phyloP scores from a whole-genome alignment of 1,140 invertebrate species.

The Aplysia californica region DNA sequence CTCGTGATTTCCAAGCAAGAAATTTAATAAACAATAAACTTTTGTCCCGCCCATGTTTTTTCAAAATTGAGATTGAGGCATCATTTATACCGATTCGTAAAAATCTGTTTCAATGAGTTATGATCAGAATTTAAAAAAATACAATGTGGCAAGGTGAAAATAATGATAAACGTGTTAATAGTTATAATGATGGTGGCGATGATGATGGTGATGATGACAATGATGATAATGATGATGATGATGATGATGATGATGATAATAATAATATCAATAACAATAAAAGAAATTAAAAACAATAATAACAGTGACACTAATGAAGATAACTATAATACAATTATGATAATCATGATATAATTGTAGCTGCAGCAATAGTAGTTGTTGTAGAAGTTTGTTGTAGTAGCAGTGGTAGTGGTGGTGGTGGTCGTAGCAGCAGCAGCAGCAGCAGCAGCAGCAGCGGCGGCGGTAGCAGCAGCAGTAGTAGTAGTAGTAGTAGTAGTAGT shows the following conservation, averaged over 20 bases:
- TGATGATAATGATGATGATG: neutral
- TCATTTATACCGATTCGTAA: too few relatives aligned
- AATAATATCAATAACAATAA: neutral
- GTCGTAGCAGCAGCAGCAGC: neutral
- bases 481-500: slow-evolving; percentile 9
- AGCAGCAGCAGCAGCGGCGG: neutral
- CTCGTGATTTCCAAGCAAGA: too few relatives aligned
- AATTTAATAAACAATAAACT: too few relatives aligned
- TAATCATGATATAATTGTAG: neutral
- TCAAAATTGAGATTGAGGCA: too few relatives aligned
- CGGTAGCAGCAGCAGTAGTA: slow-evolving; percentile 1
- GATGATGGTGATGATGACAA: neutral
- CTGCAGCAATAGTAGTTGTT: neutral
- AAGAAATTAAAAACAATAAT: neutral
- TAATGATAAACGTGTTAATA: too few relatives aligned
- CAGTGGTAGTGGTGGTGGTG: neutral
- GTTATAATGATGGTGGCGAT: neutral
- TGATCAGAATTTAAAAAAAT: too few relatives aligned
- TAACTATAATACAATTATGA: neutral
- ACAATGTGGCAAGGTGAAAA: too few relatives aligned
- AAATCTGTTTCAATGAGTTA: too few relatives aligned
- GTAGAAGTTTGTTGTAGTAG: neutral
- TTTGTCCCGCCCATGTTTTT: too few relatives aligned
- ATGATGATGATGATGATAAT: neutral
- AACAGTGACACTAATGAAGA: neutral